Conservation (phyloP, 2,113 vertebrate species). For the Crypturellus undulatus region DNA sequence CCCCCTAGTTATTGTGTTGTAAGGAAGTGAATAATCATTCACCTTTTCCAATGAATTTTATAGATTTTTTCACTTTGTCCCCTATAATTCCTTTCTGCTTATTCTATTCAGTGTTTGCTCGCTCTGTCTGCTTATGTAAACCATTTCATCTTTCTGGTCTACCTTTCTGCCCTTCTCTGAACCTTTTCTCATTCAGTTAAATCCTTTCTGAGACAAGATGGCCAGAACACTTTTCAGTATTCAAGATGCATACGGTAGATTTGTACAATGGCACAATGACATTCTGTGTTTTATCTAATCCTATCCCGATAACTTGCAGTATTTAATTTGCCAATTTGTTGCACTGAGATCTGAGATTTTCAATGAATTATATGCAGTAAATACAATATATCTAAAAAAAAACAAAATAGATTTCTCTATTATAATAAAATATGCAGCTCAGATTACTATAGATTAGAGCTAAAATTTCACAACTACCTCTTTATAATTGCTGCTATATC, state of each 20-base stretch:
- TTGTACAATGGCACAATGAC: background rate
- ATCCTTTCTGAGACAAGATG: background rate
- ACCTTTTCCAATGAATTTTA: background rate
- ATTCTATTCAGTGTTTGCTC: background rate
- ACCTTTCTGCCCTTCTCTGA: conserved; percentile 15
- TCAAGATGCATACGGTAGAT: background rate
- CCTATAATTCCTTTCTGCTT: background rate
- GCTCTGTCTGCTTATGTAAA: background rate
- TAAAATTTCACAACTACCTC: background rate
- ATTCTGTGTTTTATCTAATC: background rate
- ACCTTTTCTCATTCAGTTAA: background rate
- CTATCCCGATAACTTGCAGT: conserved; percentile 12
- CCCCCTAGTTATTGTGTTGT: background rate
- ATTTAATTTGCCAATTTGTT: conserved; percentile 12
- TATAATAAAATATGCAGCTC: background rate
- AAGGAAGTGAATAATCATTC: background rate
- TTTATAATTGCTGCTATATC: background rate
- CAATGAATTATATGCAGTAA: background rate
- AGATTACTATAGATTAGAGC: background rate
- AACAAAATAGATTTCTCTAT: background rate
- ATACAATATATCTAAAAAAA: background rate
- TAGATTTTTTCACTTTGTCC: background rate
- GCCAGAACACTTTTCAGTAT: background rate
- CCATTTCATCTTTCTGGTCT: background rate
- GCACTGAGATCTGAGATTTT: background rate